Percentiles rank a stretch among this genome's conserved stretches.
Evolutionary conservation across 2,113 vertebrate species (phyloP).

Genomic region (Sus scrofa): DNA sequence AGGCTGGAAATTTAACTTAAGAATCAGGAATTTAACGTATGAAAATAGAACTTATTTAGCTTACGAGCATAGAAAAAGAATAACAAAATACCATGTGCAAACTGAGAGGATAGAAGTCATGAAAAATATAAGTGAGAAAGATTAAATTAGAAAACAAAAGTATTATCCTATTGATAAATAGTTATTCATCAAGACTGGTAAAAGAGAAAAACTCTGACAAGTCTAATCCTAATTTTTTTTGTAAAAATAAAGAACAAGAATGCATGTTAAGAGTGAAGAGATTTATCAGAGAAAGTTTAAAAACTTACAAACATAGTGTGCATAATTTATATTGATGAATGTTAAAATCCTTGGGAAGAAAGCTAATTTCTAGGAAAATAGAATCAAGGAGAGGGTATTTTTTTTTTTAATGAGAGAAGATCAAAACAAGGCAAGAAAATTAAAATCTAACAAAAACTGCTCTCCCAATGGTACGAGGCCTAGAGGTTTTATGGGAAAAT

Average conservation of each 20-base stretch:
- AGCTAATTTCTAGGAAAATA: background rate
- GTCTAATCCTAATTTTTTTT: background rate
- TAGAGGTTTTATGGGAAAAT: background rate
- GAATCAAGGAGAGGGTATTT: background rate
- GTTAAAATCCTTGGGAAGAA: background rate
- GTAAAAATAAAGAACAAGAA: background rate
- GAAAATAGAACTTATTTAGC: background rate
- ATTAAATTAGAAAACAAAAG: background rate
- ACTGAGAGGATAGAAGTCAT: background rate
- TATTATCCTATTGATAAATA: background rate
- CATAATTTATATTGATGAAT: background rate
- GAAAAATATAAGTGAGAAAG: slow-evolving; percentile 6
- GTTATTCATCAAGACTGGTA: background rate
- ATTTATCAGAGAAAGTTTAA: background rate
- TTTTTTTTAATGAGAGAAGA: background rate
- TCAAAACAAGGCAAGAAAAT: background rate
- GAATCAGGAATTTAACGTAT: background rate
- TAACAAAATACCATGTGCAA: background rate
- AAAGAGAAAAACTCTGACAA: background rate
- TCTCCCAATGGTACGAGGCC: background rate
- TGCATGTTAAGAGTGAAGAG: background rate
- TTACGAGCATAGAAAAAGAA: background rate
- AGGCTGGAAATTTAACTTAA: background rate
- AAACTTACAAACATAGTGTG: background rate
- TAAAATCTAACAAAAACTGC: background rate